These are phyloP conservation scores for Castor canadensis DNA, from an alignment of 2,113 vertebrate species.

Conservation along the genomic window DNA sequence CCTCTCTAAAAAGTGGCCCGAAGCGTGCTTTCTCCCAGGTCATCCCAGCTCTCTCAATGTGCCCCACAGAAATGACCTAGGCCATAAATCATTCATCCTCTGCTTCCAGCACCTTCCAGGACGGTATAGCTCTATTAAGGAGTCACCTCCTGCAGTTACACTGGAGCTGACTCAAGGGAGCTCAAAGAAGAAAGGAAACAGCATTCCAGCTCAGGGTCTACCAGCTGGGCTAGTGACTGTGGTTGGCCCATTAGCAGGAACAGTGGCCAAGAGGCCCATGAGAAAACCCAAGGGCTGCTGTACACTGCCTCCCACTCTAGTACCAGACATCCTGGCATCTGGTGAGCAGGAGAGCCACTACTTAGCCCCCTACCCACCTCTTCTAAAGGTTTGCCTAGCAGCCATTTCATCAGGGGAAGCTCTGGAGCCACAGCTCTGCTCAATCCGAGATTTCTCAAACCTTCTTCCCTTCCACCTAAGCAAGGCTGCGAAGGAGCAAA, in stretches of 20 bases:
- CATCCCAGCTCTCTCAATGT: background rate
- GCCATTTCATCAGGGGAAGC: background rate
- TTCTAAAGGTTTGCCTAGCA: background rate
- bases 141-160: background rate
- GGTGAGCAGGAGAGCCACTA: accelerated
- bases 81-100: background rate
- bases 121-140: background rate
- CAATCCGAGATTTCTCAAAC: background rate
- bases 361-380: background rate
- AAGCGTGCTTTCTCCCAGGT: background rate
- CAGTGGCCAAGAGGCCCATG: background rate
- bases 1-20: background rate
- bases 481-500: background rate
- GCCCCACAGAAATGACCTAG: background rate
- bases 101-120: background rate
- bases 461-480: background rate
- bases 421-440: accelerated
- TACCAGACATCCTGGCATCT: accelerated
- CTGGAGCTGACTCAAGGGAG: background rate
- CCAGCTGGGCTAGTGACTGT: accelerated
- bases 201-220: accelerated
- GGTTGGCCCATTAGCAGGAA: background rate
- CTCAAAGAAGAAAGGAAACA: background rate
- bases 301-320: no score
- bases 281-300: background rate